Evolutionary conservation across 2,113 vertebrate species (phyloP).

Genomic region (Macrotis lagotis): DNA sequence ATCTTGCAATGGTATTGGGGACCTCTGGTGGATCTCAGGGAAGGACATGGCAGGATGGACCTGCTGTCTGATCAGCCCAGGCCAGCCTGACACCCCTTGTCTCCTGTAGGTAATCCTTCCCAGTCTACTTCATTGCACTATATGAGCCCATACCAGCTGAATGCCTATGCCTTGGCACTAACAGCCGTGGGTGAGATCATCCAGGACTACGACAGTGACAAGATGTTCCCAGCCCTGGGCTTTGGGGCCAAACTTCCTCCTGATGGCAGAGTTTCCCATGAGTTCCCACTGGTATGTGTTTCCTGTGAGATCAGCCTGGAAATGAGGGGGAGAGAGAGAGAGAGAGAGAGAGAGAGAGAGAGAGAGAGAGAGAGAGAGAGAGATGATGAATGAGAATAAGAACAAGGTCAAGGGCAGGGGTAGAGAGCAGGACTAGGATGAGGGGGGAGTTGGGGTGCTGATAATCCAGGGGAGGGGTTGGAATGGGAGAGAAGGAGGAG

Average conservation of each 20-base stretch:
- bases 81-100: rapidly evolving
- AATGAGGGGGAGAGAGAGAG: neutral
- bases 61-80: neutral
- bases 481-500: neutral
- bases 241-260: slow-evolving; percentile 96
- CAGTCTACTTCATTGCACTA: slow-evolving; percentile 96
- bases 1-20: neutral
- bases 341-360: neutral
- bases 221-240: slow-evolving; percentile 95
- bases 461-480: too few relatives aligned
- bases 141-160: slow-evolving; percentile 97
- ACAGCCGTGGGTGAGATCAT: slow-evolving; percentile 95
- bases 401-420: neutral
- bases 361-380: neutral
- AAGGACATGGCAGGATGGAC: neutral
- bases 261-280: slow-evolving; percentile 92
- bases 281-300: slow-evolving; percentile 91
- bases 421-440: neutral
- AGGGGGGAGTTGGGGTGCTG: neutral
- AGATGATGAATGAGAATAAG: too few relatives aligned
- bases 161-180: slow-evolving; percentile 94
- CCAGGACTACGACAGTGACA: slow-evolving; percentile 97
- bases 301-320: neutral
- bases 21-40: neutral
- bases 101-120: slow-evolving; percentile 89